Evolutionary conservation across 2,888 invertebrate species (phyloP).

Genomic region (Dryomyza anilis): DNA sequence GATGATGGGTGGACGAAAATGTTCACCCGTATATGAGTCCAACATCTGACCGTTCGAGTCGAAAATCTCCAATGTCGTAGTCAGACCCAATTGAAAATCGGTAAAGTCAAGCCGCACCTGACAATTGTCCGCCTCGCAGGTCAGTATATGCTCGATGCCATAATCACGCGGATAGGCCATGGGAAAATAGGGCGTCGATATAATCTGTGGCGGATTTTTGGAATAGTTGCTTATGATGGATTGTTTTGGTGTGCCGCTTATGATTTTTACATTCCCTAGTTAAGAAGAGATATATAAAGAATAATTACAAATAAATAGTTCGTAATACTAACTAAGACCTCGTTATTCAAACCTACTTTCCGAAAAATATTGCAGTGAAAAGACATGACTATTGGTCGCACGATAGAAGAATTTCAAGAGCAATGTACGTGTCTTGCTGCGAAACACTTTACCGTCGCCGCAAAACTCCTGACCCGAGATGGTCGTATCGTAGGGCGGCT

Average conservation of each 20-base stretch:
- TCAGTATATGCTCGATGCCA: conserved; percentile 69
- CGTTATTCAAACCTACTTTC: conserved; percentile 64
- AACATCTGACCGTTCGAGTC: conserved; percentile 72
- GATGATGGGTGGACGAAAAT: conserved; percentile 72
- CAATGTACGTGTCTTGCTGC: conserved; percentile 67
- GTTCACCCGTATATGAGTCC: conserved; percentile 69
- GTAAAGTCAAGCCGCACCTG: conserved; percentile 69
- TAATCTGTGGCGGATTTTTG: conserved; percentile 61
- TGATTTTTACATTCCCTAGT: conserved; percentile 67
- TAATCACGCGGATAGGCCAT: conserved; percentile 70
- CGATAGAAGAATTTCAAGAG: conserved; percentile 67
- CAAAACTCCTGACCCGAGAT: conserved; percentile 68
- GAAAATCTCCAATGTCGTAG: conserved; percentile 73
- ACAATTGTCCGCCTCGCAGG: conserved; percentile 66
- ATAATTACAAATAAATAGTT: conserved; percentile 1
- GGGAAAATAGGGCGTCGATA: conserved; percentile 73
- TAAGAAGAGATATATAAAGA: conserved; percentile 29
- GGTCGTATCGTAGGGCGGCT: conserved; percentile 68
- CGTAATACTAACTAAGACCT: neutral
- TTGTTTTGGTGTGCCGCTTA: conserved; percentile 62
- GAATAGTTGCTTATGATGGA: conserved; percentile 55
- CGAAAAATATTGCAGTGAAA: conserved; percentile 69
- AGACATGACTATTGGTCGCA: conserved; percentile 67
- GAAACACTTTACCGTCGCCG: conserved; percentile 64
- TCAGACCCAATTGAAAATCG: conserved; percentile 70